Conservation (phyloP, 2,888 invertebrate species). For the Tachystola acroxantha region DNA sequence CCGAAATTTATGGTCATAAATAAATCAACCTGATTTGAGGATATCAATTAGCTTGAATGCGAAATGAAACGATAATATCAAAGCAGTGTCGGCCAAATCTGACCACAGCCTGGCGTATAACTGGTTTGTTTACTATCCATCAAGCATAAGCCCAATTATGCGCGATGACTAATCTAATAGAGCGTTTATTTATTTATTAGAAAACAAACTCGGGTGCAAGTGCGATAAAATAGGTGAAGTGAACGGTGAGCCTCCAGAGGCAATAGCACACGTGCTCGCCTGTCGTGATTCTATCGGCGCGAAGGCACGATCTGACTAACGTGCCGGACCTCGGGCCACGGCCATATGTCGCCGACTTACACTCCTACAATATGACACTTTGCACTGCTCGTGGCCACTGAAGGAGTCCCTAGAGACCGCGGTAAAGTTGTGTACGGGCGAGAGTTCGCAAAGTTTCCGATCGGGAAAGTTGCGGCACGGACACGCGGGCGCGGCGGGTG, state of each 20-base stretch:
- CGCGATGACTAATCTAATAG: slow-evolving; percentile 37
- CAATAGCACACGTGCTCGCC: slow-evolving; percentile 61
- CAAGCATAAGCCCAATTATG: slow-evolving; percentile 32
- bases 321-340: slow-evolving; percentile 53
- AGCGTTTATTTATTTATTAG: slow-evolving; percentile 43
- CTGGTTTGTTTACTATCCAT: slow-evolving; percentile 7
- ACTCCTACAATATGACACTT: slow-evolving; percentile 52
- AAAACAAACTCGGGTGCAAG: slow-evolving; percentile 44
- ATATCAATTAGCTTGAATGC: too few relatives aligned
- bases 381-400: slow-evolving; percentile 37
- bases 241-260: slow-evolving; percentile 67
- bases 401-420: background rate
- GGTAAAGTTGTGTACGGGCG: background rate
- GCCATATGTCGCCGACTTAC: slow-evolving; percentile 68
- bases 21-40: too few relatives aligned
- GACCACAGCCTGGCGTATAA: background rate
- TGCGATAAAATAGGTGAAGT: slow-evolving; percentile 65
- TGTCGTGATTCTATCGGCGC: slow-evolving; percentile 60
- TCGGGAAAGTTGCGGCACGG: slow-evolving; percentile 28
- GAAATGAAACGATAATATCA: background rate
- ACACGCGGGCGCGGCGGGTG: slow-evolving; percentile 23
- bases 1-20: too few relatives aligned
- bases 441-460: slow-evolving; percentile 24
- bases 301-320: slow-evolving; percentile 43
- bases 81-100: background rate